Conservation (phyloP, 2,888 invertebrate genomes). For the Nipponacmea schrenckii region DNA sequence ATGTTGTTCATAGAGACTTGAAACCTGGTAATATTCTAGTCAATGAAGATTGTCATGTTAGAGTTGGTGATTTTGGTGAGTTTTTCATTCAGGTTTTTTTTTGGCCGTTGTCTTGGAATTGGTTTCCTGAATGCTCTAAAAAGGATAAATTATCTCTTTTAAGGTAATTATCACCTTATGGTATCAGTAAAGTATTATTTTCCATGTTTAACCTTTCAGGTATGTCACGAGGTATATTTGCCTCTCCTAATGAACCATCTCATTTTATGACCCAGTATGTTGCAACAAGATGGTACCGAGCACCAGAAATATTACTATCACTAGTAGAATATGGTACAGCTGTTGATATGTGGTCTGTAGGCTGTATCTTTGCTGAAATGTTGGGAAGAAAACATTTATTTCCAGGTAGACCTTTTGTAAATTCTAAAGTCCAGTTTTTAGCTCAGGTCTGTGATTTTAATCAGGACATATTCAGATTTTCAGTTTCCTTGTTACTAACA, state of each 20-base stretch:
- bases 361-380: constrained; percentile 71
- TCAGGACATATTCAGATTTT: too few relatives aligned
- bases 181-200: too few relatives aligned
- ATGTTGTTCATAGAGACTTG: constrained; percentile 70
- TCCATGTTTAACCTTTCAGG: constrained; percentile 41
- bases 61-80: constrained; percentile 71
- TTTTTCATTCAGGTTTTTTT: too few relatives aligned
- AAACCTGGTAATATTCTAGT: constrained; percentile 71
- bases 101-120: too few relatives aligned
- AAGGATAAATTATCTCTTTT: too few relatives aligned
- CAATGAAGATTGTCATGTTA: constrained; percentile 70
- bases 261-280: constrained; percentile 69
- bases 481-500: too few relatives aligned
- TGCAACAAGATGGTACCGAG: constrained; percentile 68
- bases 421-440: too few relatives aligned
- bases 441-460: too few relatives aligned
- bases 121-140: too few relatives aligned
- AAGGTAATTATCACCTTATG: too few relatives aligned
- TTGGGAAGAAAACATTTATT: constrained; percentile 70
- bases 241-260: constrained; percentile 50
- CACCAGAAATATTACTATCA: constrained; percentile 70
- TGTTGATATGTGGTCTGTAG: constrained; percentile 71
- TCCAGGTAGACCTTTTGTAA: constrained; percentile 57
- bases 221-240: constrained; percentile 63
- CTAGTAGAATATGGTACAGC: constrained; percentile 67